Evolutionary conservation across 1,140 invertebrate genomes (phyloP).

Genomic region (Scaptomyza pallida): DNA sequence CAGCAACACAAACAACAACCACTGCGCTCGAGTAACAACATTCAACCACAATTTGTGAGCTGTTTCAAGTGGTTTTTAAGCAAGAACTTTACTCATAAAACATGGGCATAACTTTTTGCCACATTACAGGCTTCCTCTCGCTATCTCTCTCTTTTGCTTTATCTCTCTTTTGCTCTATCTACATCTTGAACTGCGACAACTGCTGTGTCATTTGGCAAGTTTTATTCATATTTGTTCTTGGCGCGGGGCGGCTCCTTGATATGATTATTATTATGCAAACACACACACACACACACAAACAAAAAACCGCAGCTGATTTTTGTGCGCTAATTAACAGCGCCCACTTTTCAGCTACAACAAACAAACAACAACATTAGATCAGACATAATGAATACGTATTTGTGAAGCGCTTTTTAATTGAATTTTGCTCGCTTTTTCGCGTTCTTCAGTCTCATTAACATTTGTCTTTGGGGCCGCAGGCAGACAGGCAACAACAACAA

Average conservation of each 20-base stretch:
- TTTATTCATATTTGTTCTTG: slow-evolving; percentile 48
- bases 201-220: slow-evolving; percentile 50
- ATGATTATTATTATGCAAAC: slow-evolving; percentile 70
- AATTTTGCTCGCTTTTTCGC: slow-evolving; percentile 53
- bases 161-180: neutral
- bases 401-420: slow-evolving; percentile 78
- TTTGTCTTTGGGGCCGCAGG: slow-evolving; percentile 48
- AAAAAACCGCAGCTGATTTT: slow-evolving; percentile 65
- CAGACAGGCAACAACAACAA: slow-evolving; percentile 12
- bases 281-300: slow-evolving; percentile 34
- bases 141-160: neutral
- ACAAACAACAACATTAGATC: slow-evolving; percentile 23
- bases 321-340: slow-evolving; percentile 52
- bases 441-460: slow-evolving; percentile 33
- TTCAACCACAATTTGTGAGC: slow-evolving; percentile 42
- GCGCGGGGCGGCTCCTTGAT: slow-evolving; percentile 31
- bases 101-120: slow-evolving; percentile 43
- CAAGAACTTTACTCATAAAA: slow-evolving; percentile 68
- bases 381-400: slow-evolving; percentile 66
- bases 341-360: slow-evolving; percentile 5
- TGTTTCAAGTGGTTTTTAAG: slow-evolving; percentile 64
- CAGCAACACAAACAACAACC: slow-evolving; percentile 16
- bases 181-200: slow-evolving; percentile 33
- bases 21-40: slow-evolving; percentile 25
- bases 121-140: slow-evolving; percentile 7